A percentile compares a stretch with the other conserved stretches of the same genome.
phyloP scores from a whole-genome alignment of 2,113 vertebrate genomes.

The Xiphias gladius region DNA sequence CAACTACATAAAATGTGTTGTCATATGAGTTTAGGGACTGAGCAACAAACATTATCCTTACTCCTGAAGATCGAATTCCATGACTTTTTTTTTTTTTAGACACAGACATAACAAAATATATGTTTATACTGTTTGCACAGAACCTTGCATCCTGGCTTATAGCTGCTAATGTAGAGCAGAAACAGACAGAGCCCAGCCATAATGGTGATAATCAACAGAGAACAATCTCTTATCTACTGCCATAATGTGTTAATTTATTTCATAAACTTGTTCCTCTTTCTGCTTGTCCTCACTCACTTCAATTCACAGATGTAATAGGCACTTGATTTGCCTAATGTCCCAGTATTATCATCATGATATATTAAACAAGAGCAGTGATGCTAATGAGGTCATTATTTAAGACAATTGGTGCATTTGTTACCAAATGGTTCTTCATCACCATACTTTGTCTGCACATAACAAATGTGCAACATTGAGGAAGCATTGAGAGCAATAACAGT shows the following conservation, averaged over 20 bases:
- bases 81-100: neutral
- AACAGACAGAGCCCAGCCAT: slow-evolving; percentile 1
- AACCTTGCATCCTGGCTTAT: neutral
- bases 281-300: slow-evolving; percentile 19
- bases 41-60: neutral
- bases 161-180: slow-evolving; percentile 14
- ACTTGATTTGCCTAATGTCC: slow-evolving; percentile 19
- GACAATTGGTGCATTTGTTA: slow-evolving; percentile 38
- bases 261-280: neutral
- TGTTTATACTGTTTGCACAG: neutral
- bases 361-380: slow-evolving; percentile 16
- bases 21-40: neutral
- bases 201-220: neutral
- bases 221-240: neutral
- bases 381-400: slow-evolving; percentile 38
- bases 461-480: slow-evolving; percentile 20
- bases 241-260: slow-evolving; percentile 21
- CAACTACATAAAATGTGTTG: neutral
- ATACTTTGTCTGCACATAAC: slow-evolving; percentile 18
- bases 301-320: slow-evolving; percentile 45
- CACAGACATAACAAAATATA: neutral
- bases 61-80: neutral
- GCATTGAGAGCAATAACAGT: slow-evolving; percentile 9
- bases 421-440: slow-evolving; percentile 14
- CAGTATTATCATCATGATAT: slow-evolving; percentile 20